A percentile compares a stretch with the other conserved stretches of the same genome.
Conservation (phyloP, 2,888 invertebrate species). For the Molorchus minor region DNA sequence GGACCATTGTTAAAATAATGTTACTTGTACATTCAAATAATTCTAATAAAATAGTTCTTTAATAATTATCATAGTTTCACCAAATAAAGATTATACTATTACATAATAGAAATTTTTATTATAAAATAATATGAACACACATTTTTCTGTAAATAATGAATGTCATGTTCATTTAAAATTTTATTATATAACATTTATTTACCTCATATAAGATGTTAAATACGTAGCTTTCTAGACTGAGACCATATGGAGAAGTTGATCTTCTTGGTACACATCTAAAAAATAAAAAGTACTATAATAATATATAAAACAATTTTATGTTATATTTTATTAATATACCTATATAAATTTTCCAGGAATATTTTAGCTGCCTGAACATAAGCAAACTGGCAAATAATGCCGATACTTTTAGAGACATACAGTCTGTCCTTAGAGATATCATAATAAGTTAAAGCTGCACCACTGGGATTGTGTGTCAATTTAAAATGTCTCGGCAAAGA, state of each 20-base stretch:
- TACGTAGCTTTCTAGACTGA: constrained; percentile 92
- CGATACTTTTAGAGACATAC: constrained; percentile 95
- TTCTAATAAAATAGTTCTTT: too few species aligned
- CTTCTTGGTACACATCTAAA: constrained; percentile 80
- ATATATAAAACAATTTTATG: too few species aligned
- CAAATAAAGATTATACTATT: too few species aligned
- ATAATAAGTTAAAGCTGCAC: constrained; percentile 83
- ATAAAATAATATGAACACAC: too few species aligned
- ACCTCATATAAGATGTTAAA: constrained; percentile 96
- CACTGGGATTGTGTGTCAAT: constrained; percentile 75
- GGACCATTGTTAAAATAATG: too few species aligned
- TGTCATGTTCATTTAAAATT: too few species aligned
- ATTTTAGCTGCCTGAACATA: constrained; percentile 87
- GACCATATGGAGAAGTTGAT: constrained; percentile 71
- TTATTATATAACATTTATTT: constrained; percentile 28
- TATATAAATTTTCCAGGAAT: constrained; percentile 88
- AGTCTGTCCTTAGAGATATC: constrained; percentile 94
- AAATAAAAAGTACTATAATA: too few species aligned
- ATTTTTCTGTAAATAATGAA: too few species aligned
- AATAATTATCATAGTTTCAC: too few species aligned
- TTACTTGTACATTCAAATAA: too few species aligned
- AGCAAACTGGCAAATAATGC: constrained; percentile 87
- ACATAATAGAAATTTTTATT: too few species aligned
- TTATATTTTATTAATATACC: too few species aligned
- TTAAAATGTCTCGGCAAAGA: constrained; percentile 92